A percentile compares a stretch with the other conserved stretches of the same genome.
Evolutionary conservation across 2,888 invertebrate genomes (phyloP).

Genomic region (Danaus chrysippus): DNA sequence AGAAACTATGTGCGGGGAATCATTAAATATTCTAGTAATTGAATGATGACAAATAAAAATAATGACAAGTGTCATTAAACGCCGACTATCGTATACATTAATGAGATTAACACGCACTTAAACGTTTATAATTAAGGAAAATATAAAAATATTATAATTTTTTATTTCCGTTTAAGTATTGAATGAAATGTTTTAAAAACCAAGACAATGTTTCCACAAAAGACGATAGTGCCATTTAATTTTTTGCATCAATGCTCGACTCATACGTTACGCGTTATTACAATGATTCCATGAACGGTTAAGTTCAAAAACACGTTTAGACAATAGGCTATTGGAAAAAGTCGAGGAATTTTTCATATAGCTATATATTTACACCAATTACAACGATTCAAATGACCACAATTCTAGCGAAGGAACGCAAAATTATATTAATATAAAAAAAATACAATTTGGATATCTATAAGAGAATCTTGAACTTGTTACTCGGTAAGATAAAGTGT

Average conservation of each 20-base stretch:
- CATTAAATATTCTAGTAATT: slow-evolving; percentile 35
- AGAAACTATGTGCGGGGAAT: slow-evolving; percentile 48
- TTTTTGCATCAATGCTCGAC: slow-evolving; percentile 34
- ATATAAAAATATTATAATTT: too few relatives aligned
- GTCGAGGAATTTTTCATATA: slow-evolving; percentile 48
- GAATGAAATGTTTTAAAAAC: slow-evolving; percentile 19
- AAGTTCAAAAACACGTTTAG: slow-evolving; percentile 50
- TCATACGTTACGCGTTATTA: slow-evolving; percentile 30
- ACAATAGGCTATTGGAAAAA: slow-evolving; percentile 61
- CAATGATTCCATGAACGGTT: slow-evolving; percentile 51
- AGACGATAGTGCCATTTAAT: slow-evolving; percentile 32
- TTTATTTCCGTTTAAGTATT: too few relatives aligned
- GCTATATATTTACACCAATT: slow-evolving; percentile 35
- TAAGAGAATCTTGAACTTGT: slow-evolving; percentile 9
- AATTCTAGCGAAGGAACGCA: too few relatives aligned
- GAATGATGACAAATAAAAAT: slow-evolving; percentile 23
- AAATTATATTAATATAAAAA: too few relatives aligned
- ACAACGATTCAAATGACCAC: not conserved
- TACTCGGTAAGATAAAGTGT: slow-evolving; percentile 34
- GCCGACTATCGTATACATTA: too few relatives aligned
- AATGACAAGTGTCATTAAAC: too few relatives aligned
- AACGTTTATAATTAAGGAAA: too few relatives aligned
- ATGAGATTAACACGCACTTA: too few relatives aligned
- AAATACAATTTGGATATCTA: not conserved
- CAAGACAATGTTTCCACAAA: slow-evolving; percentile 24